A percentile compares a stretch with the other conserved stretches of the same genome.
Evolutionary conservation across 2,888 invertebrate species (phyloP).

Genomic region (Megastigmus dorsalis): DNA sequence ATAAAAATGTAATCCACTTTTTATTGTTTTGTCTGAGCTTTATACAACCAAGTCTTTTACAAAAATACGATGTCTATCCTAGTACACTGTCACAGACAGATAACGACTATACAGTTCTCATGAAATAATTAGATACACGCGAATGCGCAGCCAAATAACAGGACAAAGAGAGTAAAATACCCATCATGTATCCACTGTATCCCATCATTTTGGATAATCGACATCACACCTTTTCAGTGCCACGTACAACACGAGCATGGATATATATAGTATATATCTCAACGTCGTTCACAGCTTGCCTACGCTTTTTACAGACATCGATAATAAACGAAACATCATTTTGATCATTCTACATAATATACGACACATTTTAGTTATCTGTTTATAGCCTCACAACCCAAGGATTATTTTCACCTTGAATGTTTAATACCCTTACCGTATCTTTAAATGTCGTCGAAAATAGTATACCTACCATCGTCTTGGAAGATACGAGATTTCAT

Average conservation of each 20-base stretch:
- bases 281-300: constrained; percentile 42
- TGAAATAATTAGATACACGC: constrained; percentile 8
- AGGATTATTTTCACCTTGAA: constrained; percentile 57
- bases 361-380: constrained; percentile 38
- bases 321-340: constrained; percentile 40
- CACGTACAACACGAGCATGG: constrained; percentile 41
- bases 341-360: constrained; percentile 27
- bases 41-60: not conserved
- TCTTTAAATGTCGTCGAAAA: constrained; percentile 57
- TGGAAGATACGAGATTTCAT: constrained; percentile 56
- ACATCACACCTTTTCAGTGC: constrained; percentile 34
- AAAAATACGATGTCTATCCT: constrained; percentile 4
- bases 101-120: not conserved
- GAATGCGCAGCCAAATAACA: constrained; percentile 19
- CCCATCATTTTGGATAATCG: constrained; percentile 27
- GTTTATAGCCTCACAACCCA: constrained; percentile 37
- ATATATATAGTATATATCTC: too few relatives aligned
- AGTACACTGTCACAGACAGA: constrained; percentile 3
- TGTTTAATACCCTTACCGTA: constrained; percentile 53
- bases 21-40: too few relatives aligned
- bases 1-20: too few relatives aligned
- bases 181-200: constrained; percentile 8
- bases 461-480: constrained; percentile 51
- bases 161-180: not conserved
- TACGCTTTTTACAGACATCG: constrained; percentile 47